Percentiles rank a stretch among this genome's conserved stretches.
Conservation (phyloP, 2,113 vertebrate species). For the Chamaea fasciata region DNA sequence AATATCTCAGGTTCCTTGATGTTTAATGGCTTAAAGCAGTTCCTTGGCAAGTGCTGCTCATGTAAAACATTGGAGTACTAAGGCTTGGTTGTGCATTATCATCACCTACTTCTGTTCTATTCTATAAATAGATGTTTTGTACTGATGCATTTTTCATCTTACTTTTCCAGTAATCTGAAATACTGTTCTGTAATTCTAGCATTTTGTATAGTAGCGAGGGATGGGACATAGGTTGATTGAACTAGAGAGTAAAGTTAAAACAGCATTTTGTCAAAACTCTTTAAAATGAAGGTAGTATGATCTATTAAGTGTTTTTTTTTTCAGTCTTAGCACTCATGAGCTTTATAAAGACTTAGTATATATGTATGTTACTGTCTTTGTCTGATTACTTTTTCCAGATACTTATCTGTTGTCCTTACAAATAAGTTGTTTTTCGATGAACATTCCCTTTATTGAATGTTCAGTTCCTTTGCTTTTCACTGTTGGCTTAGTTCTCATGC, state of each 20-base stretch:
- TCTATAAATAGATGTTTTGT: constrained; percentile 19
- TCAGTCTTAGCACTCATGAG: background rate
- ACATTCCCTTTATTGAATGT: background rate
- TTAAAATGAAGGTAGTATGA: background rate
- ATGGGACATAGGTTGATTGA: background rate
- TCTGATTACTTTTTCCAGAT: background rate
- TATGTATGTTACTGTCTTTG: background rate
- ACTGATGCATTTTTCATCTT: background rate
- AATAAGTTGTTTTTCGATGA: background rate
- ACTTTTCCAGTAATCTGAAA: background rate
- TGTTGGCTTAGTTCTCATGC: background rate
- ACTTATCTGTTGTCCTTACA: background rate
- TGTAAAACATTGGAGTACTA: background rate
- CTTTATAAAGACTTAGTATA: background rate
- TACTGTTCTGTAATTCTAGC: background rate
- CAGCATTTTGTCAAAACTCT: background rate
- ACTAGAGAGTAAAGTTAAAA: background rate
- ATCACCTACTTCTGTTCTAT: constrained; percentile 9
- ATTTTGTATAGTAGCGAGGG: background rate
- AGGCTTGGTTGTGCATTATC: background rate
- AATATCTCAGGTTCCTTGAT: background rate
- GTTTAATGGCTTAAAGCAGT: background rate
- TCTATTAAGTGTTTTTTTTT: background rate
- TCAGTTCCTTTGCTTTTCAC: background rate
- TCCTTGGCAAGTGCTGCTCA: background rate